Base-by-base conservation (phyloP, 2,797 vertebrate species). In the Limnodromus scolopaceus region DNA sequence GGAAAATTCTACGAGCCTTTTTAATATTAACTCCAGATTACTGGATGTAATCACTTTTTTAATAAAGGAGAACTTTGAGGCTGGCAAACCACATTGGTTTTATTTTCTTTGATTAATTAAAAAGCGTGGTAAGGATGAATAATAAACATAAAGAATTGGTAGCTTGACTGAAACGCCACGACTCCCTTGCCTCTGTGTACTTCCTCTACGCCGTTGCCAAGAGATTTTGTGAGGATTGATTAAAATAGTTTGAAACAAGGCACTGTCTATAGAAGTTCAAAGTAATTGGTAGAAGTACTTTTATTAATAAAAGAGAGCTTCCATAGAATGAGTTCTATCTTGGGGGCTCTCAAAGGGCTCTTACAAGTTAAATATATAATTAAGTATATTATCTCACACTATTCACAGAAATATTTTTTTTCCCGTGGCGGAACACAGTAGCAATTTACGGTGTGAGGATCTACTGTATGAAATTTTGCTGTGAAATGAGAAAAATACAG, bases 281-380 rank as follows among this genome's bases (percentile, higher is more conserved):
- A 95, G 93, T 95, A 93, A 97, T 96, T 95, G 95, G 58, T 84
- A 16, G 89, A 95, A 96, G 92, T 63, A 93, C 74, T 90, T 94
- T 94, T 70, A 92, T 96, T 96, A 96, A 96, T 91, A 83, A 89
- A 89, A 95, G 89, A 94, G 95, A 91, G 86, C 81, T 93, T 92
- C 84, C 84, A 80, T 74, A 94, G 93, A 96, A 87, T 70, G 86
- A 84, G 13, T 96, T 92, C 88, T 93, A 25, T 96, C 94, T 94
- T 36, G 6, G 11, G 48, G 89, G 74, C 91, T 94, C 96, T 96
- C 95, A 84, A 85, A 92, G 89, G 92, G 81, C 86, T 95, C 93
- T 96, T 94, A 70, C 68, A 85, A 97, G 92, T 94, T 96, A 95
- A 94, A 96, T 96, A 93, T 95, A 96, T 94, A 95, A 96, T 96